Evolutionary conservation across 1,140 invertebrate species (phyloP).

Genomic region (Macrostomum lignano): DNA sequence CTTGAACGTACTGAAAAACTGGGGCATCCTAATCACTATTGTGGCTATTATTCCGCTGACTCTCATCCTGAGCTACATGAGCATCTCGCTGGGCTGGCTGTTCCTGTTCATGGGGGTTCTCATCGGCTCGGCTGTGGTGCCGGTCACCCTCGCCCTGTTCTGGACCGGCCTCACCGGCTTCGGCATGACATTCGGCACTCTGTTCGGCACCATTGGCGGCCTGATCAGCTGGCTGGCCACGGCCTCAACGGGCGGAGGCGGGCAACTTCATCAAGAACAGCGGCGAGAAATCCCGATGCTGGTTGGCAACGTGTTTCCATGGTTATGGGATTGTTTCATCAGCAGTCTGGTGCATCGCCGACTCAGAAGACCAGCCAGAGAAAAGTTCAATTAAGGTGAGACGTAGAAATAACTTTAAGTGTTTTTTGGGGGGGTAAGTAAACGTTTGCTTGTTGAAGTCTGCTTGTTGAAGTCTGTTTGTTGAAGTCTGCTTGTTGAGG

Average conservation of each 20-base stretch:
- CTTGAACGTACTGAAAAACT: constrained; percentile 18
- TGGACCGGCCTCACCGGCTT: constrained; percentile 21
- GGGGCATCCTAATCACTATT: constrained; percentile 17
- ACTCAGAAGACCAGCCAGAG: constrained; percentile 9
- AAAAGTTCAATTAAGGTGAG: too few relatives aligned
- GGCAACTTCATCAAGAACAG: too few relatives aligned
- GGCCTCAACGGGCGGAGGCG: constrained; percentile 13
- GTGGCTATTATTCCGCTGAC: constrained; percentile 20
- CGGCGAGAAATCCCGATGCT: too few relatives aligned
- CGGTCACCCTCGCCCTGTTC: constrained; percentile 21
- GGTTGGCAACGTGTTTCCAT: constrained; percentile 12
- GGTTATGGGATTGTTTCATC: constrained; percentile 9
- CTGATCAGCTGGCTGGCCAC: constrained; percentile 19
- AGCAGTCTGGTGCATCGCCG: too few relatives aligned
- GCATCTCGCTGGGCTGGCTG: constrained; percentile 19
- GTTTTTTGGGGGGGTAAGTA: too few relatives aligned
- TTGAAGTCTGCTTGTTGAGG: too few relatives aligned
- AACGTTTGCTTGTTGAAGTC: too few relatives aligned
- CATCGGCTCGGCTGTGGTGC: constrained; percentile 26
- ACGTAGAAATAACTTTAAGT: too few relatives aligned
- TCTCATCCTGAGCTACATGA: constrained; percentile 14
- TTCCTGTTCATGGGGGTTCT: constrained; percentile 28
- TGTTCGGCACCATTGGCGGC: constrained; percentile 17
- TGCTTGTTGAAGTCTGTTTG: too few relatives aligned
- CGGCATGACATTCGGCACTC: constrained; percentile 19